Evolutionary conservation across 2,888 invertebrate genomes (phyloP).

Genomic region (Chrysolina oricalcia): DNA sequence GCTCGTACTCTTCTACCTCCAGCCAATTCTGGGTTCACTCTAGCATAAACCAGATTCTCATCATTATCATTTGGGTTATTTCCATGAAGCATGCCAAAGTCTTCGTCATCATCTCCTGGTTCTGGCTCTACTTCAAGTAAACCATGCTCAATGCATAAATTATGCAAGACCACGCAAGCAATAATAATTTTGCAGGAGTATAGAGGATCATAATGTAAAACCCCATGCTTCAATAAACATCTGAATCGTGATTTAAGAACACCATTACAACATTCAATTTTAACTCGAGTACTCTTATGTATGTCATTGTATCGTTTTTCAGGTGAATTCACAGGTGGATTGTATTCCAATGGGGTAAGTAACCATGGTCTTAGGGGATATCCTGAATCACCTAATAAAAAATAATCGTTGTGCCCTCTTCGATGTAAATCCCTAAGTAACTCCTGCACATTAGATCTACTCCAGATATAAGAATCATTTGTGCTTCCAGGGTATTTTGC

Average conservation of each 20-base stretch:
- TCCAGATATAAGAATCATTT: conserved; percentile 42
- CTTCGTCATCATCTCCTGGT: neutral
- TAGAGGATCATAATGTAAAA: conserved; percentile 41
- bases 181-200: conserved; percentile 40
- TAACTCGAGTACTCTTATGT: conserved; percentile 30
- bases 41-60: too few relatives aligned
- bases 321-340: conserved; percentile 24
- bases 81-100: conserved; percentile 9
- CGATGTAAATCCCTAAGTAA: conserved; percentile 18
- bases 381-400: conserved; percentile 26
- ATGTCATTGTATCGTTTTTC: conserved; percentile 38
- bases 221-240: conserved; percentile 43
- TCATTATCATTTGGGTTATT: neutral
- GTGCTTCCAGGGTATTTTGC: conserved; percentile 29
- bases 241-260: conserved; percentile 48
- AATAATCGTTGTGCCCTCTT: conserved; percentile 17
- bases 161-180: conserved; percentile 44
- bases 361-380: conserved; percentile 44
- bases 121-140: neutral
- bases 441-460: conserved; percentile 24
- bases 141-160: conserved; percentile 40
- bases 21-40: too few relatives aligned
- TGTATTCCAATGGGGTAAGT: conserved; percentile 29
- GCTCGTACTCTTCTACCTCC: too few relatives aligned
- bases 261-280: conserved; percentile 46